Conservation (phyloP, 2,113 vertebrate genomes). For the Rostratula benghalensis region DNA sequence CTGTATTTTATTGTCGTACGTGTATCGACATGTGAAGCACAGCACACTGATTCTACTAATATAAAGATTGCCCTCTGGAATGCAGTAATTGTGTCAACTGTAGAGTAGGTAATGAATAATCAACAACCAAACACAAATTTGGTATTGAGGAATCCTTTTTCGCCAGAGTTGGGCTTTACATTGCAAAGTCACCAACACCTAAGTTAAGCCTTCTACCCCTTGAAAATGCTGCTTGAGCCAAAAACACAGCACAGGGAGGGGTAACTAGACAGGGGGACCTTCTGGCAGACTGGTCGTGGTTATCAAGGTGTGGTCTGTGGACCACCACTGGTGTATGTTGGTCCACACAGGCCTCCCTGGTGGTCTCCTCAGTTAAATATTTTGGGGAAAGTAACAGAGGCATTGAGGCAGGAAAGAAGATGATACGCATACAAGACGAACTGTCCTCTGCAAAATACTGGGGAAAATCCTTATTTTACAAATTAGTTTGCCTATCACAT, state of each 20-base stretch:
- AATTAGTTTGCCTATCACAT: neutral
- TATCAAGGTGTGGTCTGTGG: constrained; percentile 33
- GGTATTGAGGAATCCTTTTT: neutral
- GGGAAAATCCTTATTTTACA: neutral
- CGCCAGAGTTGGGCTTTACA: neutral
- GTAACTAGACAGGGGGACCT: neutral
- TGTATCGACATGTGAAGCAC: accelerated
- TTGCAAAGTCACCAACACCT: neutral
- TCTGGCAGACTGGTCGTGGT: neutral
- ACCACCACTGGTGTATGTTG: constrained; percentile 32
- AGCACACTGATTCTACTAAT: neutral
- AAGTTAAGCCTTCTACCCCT: neutral
- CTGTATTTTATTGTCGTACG: neutral
- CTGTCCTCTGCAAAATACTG: neutral
- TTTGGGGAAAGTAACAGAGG: neutral
- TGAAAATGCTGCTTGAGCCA: neutral
- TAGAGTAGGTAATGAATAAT: neutral
- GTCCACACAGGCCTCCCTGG: constrained; percentile 26
- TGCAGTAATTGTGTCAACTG: neutral
- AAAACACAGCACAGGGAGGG: accelerated
- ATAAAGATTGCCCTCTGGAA: neutral
- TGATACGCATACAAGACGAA: neutral
- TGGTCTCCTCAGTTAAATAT: constrained; percentile 36
- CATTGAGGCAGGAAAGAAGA: neutral
- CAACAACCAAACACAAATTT: neutral